phyloP scores from a whole-genome alignment of 2,797 vertebrate genomes.

The Sparus aurata region DNA sequence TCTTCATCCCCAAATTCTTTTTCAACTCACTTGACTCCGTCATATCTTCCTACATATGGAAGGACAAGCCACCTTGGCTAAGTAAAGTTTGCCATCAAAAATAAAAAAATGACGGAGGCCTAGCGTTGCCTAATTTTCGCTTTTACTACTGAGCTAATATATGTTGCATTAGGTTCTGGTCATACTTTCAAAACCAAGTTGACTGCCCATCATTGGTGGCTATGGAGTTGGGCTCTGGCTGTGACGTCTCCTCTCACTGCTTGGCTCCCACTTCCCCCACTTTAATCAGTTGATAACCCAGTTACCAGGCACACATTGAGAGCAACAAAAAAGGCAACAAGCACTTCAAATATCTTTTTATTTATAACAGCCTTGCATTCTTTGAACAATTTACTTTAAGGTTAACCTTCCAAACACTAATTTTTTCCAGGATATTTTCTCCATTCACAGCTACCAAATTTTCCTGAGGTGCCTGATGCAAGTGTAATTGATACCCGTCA shows the following conservation, averaged over 20 bases:
- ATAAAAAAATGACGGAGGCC: fast-evolving
- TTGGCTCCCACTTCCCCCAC: background rate
- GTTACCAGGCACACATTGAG: no score
- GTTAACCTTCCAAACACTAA: background rate
- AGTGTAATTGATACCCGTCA: no score
- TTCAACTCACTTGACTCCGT: constrained; percentile 4
- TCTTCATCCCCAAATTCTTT: constrained; percentile 5
- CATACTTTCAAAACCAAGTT: background rate
- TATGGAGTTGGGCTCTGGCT: background rate
- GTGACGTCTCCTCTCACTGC: background rate
- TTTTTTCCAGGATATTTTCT: no score
- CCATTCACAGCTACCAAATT: no score
- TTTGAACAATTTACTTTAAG: background rate
- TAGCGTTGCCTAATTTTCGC: constrained; percentile 1
- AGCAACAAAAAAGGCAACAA: background rate
- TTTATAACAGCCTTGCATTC: background rate
- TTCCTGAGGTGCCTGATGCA: no score
- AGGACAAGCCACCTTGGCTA: background rate
- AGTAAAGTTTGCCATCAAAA: background rate
- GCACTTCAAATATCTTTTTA: background rate
- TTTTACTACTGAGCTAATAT: constrained; percentile 10
- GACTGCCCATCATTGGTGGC: background rate
- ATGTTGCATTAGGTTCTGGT: background rate
- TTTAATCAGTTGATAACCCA: no score
- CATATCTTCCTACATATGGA: background rate